A percentile compares a stretch with the other conserved stretches of the same genome.
These are phyloP conservation scores for Takifugu rubripes DNA, from an alignment of 2,797 vertebrate genomes.

Conservation along the genomic window DNA sequence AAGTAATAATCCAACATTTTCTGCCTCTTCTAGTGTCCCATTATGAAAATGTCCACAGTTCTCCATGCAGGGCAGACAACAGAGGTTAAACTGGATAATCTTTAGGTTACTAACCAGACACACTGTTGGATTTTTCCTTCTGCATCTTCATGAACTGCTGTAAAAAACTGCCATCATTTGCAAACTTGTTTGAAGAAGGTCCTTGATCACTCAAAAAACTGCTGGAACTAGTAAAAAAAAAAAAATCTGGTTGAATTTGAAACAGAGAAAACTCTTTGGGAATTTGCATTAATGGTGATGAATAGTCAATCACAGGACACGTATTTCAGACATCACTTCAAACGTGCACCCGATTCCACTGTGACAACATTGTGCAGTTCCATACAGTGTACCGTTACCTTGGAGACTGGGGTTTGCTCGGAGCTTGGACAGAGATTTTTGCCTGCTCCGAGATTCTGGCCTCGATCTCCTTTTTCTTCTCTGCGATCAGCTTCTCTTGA, in stretches of 20 bases:
- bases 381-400: conserved; percentile 55
- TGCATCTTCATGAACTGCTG: conserved; percentile 98
- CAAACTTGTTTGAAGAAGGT: conserved; percentile 87
- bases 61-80: no score
- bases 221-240: conserved; percentile 23
- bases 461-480: conserved; percentile 95
- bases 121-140: conserved; percentile 80
- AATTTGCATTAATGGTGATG: no score
- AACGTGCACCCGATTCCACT: no score
- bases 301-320: no score
- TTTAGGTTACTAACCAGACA: conserved; percentile 55
- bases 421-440: conserved; percentile 65
- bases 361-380: background rate
- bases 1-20: conserved; percentile 1
- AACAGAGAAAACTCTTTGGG: no score
- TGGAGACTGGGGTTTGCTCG: conserved; percentile 68
- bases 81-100: background rate
- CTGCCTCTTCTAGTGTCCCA: background rate
- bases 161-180: conserved; percentile 95
- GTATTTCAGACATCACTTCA: no score
- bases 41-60: background rate
- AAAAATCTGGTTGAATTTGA: no score
- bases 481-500: conserved; percentile 94
- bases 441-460: conserved; percentile 88
- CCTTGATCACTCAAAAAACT: conserved; percentile 64